Base-by-base conservation (phyloP, 2,888 invertebrate genomes). In the Apamea epomidion region DNA sequence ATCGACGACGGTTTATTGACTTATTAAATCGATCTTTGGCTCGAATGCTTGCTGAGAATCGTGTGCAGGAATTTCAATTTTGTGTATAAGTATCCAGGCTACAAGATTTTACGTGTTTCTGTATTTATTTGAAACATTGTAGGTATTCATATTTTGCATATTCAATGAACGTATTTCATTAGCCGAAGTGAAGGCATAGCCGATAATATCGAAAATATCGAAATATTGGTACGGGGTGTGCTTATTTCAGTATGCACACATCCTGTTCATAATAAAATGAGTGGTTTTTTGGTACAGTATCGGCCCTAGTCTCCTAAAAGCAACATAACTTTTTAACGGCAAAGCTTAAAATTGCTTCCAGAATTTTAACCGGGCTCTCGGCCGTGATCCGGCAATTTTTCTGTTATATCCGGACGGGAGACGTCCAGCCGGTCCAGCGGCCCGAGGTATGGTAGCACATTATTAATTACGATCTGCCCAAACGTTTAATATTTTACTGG, bases 401-500 rank as follows among this genome's bases (percentile, higher is more conserved):
- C 94, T 92, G 94, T 94, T 95, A 96, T 94, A 94, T 96, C 94
- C 95, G 94, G 92, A 90, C 91, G 88, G 91, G 83, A 91, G 92
- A 88, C 91, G 91, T 89, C 91, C 91, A 91, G 88, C 87, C 90
- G 89, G 91, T 88, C 92, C 91, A 91, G 88, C 89, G 90, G 91
- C 84, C 91, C 90, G 91, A 92, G 91, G 93, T 92, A 91, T 92
- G 92, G 91, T 91, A 88, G 92, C 94, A 93, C 94, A 96, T 96
- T 96, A 96, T 96, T 96, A 96, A 96, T 96, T 96, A 95, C 94
- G 91, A 92, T 93, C 94, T 94, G 94, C 93, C 94, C 93, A 91
- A 94, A 92, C 94, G 92, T 94, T 96, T 94, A 95, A 96, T 96
- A 96, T 95, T 96, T 96, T 92, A 96, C 95, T 93, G 93, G 93